Evolutionary conservation across 2,888 invertebrate genomes (phyloP), one percentile per base, ranked within the genome.

Genomic region (Patella ulyssiponensis): DNA sequence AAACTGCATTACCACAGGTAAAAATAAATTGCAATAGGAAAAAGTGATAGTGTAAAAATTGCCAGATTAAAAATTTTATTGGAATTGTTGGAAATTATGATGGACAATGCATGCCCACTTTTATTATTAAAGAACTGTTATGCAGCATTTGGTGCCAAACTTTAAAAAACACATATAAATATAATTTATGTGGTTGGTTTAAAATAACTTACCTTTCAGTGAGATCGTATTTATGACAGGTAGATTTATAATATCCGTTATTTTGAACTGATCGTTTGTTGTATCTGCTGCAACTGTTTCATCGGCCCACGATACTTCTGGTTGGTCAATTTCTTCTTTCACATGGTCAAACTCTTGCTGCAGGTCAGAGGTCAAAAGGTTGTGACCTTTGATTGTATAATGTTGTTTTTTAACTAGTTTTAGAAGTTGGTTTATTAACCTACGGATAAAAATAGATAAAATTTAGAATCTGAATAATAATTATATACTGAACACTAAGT

Each of bases 271-370:
- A 3, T 76, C 64, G n/a, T 72, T 69, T 1, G n/a, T 69, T n/a
- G n/a, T 56, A 53, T 78, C 72, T 23, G 54, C 69, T 27, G 77
- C 76, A 52, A 20, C 73, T 20, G 69, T 71, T 73, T 87, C 83
- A 75, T 89, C 89, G 14, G 83, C 88, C 89, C 89, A 90, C 3
- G 82, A 79, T 17, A 89, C 85, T 58, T 88, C 88, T 52, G 84
- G 82, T 71, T 86, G 86, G 14, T 82, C 85, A 14, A 85, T 82
- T 79, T 86, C 77, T 54, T 81, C 79, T 78, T 84, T 80, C 64
- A 88, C 81, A 12, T 74, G 73, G 23, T 83, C 79, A 77, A 84
- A 89, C 64, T 85, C 83, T 1, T 81, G 79, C 4, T 79, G 70
- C 23, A 88, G 81, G 78, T 88, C 86, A 73, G 82, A 79, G 73